These are phyloP conservation scores for Drosophila helvetica DNA, from an alignment of 2,888 invertebrate genomes.

Conservation along the genomic window DNA sequence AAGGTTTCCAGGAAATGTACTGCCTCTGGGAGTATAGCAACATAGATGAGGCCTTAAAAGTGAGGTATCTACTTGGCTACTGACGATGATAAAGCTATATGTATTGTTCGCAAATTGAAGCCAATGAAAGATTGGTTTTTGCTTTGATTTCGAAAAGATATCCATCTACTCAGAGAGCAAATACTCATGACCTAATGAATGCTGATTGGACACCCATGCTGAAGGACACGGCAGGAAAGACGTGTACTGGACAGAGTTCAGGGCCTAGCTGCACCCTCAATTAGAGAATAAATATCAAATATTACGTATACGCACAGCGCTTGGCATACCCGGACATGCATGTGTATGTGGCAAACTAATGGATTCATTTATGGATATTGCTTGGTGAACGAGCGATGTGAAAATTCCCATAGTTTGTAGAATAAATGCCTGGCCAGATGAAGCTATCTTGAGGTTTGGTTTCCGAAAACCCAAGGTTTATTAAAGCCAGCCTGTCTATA, in stretches of 20 bases:
- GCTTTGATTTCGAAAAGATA: no score
- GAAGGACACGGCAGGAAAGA: neutral
- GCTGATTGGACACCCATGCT: neutral
- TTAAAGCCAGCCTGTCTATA: slow-evolving; percentile 12
- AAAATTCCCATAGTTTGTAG: slow-evolving; percentile 36
- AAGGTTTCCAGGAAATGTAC: neutral
- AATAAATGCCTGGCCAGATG: slow-evolving; percentile 17
- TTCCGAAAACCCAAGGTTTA: slow-evolving; percentile 3
- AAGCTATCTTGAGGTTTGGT: slow-evolving; percentile 35
- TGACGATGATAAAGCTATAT: no score
- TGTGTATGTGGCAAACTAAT: slow-evolving; percentile 26
- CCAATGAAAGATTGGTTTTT: no score
- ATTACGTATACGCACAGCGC: slow-evolving; percentile 47
- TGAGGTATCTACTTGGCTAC: neutral
- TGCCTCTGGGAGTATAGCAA: neutral
- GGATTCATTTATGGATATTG: slow-evolving; percentile 42
- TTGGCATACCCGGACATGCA: slow-evolving; percentile 11
- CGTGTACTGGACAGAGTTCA: slow-evolving; percentile 12
- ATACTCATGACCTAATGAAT: neutral
- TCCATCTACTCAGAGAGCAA: no score
- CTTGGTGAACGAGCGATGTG: slow-evolving; percentile 39
- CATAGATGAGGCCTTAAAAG: neutral
- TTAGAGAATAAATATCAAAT: slow-evolving; percentile 54
- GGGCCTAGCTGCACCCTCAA: slow-evolving; percentile 51
- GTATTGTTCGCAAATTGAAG: no score